These are phyloP conservation scores for Gambusia holbrooki DNA, from an alignment of 2,113 vertebrate species.

Conservation along the genomic window DNA sequence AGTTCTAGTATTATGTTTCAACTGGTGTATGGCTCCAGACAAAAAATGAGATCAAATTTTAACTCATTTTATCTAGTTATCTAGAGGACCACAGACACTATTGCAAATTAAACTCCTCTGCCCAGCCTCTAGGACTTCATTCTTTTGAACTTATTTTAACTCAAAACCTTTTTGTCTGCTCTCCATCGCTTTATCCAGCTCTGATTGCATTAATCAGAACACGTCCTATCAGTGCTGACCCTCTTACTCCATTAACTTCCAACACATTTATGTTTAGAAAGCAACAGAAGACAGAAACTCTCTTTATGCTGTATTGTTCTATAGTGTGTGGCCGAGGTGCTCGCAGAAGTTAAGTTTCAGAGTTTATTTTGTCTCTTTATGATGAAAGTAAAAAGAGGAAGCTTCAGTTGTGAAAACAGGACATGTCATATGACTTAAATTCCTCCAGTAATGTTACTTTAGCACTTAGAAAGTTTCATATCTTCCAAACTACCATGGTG, in stretches of 20 bases:
- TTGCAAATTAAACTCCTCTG: conserved; percentile 37
- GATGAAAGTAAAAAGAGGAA: conserved; percentile 11
- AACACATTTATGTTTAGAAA: not conserved
- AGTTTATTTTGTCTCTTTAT: not conserved
- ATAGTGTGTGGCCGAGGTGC: not conserved
- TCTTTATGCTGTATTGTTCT: not conserved
- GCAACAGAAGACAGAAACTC: not conserved
- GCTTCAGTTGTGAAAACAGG: not conserved
- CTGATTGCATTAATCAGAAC: too few species aligned
- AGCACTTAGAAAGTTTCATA: conserved; percentile 6
- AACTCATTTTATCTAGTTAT: not conserved
- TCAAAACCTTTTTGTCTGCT: too few species aligned
- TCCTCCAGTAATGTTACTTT: conserved; percentile 4
- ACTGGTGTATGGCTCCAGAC: not conserved
- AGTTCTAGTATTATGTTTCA: conserved; percentile 23
- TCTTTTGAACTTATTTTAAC: too few species aligned
- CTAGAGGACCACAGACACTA: conserved; percentile 16
- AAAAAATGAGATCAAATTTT: not conserved
- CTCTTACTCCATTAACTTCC: not conserved
- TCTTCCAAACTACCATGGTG: conserved; percentile 5
- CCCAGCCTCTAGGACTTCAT: conserved; percentile 20
- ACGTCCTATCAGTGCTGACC: not conserved
- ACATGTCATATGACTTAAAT: conserved; percentile 37
- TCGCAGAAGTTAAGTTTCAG: too few species aligned
- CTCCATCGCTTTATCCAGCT: too few species aligned